Percentiles rank a stretch among this genome's conserved stretches.
Evolutionary conservation across 2,888 invertebrate species (phyloP).

Genomic region (Ophraella communa): DNA sequence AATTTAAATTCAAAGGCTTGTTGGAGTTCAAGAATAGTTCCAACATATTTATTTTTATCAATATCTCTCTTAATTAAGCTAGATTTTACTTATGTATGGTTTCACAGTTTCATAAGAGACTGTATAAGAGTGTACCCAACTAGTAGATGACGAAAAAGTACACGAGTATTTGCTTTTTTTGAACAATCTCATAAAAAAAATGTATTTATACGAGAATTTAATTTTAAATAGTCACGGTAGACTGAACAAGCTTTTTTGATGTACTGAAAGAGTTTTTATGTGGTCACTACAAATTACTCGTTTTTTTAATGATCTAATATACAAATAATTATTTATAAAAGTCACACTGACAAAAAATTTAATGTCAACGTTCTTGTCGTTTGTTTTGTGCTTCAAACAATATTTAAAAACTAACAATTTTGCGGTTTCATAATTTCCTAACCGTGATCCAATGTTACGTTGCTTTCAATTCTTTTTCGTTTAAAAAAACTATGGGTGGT

Average conservation of each 20-base stretch:
- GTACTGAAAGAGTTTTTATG: slow-evolving; percentile 8
- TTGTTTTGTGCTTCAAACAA: background rate
- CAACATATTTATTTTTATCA: too few species aligned
- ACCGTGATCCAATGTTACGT: background rate
- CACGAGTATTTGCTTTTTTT: background rate
- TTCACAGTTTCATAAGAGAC: too few species aligned
- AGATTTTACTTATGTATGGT: too few species aligned
- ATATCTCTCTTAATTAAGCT: too few species aligned
- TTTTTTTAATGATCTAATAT: background rate
- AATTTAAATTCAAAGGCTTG: too few species aligned
- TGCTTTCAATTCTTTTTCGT: background rate
- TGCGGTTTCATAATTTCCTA: slow-evolving; percentile 6
- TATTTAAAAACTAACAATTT: slow-evolving; percentile 3
- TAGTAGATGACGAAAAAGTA: background rate
- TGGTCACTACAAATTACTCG: background rate
- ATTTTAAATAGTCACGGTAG: slow-evolving; percentile 34
- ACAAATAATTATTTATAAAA: slow-evolving; percentile 10
- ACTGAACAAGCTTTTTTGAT: slow-evolving; percentile 28
- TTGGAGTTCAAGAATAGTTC: too few species aligned
- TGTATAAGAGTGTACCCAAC: too few species aligned
- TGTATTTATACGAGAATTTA: slow-evolving; percentile 18
- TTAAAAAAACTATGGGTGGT: background rate
- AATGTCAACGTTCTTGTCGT: background rate
- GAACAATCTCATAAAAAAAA: slow-evolving; percentile 13
- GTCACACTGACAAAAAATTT: background rate